Conservation (phyloP, 2,797 vertebrate species). For the Balearica regulorum region DNA sequence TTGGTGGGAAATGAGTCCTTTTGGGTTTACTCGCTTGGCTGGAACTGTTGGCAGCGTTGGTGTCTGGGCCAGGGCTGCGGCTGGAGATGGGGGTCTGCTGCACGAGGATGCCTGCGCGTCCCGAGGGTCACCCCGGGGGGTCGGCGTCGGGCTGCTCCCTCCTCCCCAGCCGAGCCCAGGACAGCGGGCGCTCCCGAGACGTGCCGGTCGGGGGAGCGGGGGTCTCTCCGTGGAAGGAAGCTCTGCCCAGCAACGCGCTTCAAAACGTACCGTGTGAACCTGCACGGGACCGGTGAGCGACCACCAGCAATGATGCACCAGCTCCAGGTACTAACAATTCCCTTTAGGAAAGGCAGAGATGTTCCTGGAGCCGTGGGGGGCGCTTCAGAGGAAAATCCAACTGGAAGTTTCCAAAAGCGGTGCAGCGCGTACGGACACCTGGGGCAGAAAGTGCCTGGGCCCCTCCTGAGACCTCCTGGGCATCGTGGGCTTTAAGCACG, state of each 20-base stretch:
- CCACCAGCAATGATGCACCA: rapidly evolving
- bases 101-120: neutral
- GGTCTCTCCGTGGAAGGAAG: neutral
- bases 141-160: neutral
- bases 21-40: neutral
- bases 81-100: neutral
- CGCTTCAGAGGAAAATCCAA: neutral
- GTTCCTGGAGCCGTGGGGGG: rapidly evolving
- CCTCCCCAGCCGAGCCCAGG: neutral
- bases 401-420: neutral
- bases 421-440: rapidly evolving
- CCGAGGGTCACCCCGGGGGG: neutral
- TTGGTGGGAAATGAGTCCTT: neutral
- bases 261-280: rapidly evolving
- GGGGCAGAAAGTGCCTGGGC: neutral
- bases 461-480: neutral
- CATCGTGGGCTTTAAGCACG: neutral
- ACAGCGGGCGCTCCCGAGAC: rapidly evolving
- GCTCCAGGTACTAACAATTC: neutral
- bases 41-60: rapidly evolving
- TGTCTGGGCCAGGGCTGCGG: neutral
- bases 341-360: neutral
- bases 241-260: rapidly evolving
- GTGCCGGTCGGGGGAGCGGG: rapidly evolving
- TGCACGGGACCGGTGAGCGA: rapidly evolving